Evolutionary conservation across 1,140 invertebrate genomes (phyloP), one percentile per base, ranked within the genome.

Genomic region (Littorina saxatilis): DNA sequence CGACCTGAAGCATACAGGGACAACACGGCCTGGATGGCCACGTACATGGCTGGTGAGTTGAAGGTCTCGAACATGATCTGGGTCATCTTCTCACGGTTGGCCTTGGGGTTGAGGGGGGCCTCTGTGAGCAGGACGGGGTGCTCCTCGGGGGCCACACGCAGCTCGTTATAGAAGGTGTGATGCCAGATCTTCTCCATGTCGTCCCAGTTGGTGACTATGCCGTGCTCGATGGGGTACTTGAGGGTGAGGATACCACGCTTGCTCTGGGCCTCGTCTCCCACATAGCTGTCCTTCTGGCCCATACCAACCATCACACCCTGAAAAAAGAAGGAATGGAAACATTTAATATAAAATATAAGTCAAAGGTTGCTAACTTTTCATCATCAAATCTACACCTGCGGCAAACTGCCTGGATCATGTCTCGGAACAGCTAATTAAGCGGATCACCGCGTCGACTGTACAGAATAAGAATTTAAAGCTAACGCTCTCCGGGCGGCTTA

Each of bases 141-240:
- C 81, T 93, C 91, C 74, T 92, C 91, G 35, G 97, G 97, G 81
- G 97, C 97, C 84, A 98, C 97, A 93, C 97, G 95, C 81, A 99
- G 94, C 93, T 98, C 97, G 92, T 97, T 98, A 90, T 93, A 94
- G 89, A 94, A 94, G 40, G 93, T 94, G 86, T 94, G 93, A 87
- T 93, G 97, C 97, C 97, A 98, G 91, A 97, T 97, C 93, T 98
- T 97, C 92, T 98, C 96, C 97, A 99, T 99, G 85, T 94, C 93
- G 80, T 94, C 93, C 93, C 93, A 94, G 88, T 94, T 94, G 83
- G 93, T 94, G 82, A 94, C 93, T 83, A 94, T 94, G 73, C 93
- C 93, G 87, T 94, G 93, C 85, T 93, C 92, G 82, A 94, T 93
- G 72, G 93, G 93, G 87, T 94, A 94, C 83, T 93, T 93, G 50